These are phyloP conservation scores for Cephus spinipes DNA, from an alignment of 2,888 invertebrate species.

Conservation along the genomic window DNA sequence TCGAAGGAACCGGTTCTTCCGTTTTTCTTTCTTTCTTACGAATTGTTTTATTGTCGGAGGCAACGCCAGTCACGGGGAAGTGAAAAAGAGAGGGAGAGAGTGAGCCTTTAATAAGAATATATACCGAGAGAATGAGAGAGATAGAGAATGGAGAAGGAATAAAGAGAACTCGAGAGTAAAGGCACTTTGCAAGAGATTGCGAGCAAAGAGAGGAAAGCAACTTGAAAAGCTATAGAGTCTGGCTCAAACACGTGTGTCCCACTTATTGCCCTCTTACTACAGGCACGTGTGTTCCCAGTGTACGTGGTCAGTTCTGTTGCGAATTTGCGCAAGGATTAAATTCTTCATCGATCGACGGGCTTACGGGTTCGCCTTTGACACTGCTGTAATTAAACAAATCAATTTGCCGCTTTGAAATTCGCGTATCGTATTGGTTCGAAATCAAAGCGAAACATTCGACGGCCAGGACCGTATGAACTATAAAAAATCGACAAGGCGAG, in stretches of 20 bases:
- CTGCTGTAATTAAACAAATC: no score
- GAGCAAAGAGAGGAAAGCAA: neutral
- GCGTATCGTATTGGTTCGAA: no score
- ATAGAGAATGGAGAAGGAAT: neutral
- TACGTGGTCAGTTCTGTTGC: neutral
- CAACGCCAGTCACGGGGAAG: neutral
- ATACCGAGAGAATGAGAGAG: neutral
- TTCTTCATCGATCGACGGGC: no score
- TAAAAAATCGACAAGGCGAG: no score
- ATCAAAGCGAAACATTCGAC: no score
- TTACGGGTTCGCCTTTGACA: no score
- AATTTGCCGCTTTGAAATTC: no score
- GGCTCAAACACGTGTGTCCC: constrained; percentile 4
- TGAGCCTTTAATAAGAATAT: neutral
- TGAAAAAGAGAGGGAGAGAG: no score
- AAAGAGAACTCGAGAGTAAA: neutral
- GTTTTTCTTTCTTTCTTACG: neutral
- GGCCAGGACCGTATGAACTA: no score
- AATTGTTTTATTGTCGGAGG: neutral
- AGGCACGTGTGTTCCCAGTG: neutral
- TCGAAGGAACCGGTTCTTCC: constrained; percentile 14
- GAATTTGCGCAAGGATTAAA: neutral
- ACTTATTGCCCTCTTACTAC: neutral
- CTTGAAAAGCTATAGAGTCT: neutral
- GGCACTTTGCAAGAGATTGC: neutral